Evolutionary conservation across 2,888 invertebrate species (phyloP).

Genomic region (Pristionchus maxplancki): DNA sequence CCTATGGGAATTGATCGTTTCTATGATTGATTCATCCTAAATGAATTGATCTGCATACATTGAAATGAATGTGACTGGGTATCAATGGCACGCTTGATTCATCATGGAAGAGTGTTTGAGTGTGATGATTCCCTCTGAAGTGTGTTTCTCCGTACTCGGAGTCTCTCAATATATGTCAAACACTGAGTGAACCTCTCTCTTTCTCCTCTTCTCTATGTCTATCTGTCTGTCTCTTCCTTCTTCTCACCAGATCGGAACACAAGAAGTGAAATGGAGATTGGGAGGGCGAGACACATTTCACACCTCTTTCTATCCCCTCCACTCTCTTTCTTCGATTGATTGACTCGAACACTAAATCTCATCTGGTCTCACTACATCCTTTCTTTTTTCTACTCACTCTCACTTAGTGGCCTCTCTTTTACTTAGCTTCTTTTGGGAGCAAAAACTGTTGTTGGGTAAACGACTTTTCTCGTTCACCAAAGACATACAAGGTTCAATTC

Average conservation of each 20-base stretch:
- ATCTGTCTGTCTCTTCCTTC: neutral
- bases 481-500: too few species aligned
- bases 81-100: neutral
- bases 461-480: too few species aligned
- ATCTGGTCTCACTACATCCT: constrained; percentile 4
- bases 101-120: neutral
- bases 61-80: neutral
- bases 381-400: neutral
- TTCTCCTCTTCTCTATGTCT: constrained; percentile 33
- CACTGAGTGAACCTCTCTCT: neutral
- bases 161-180: constrained; percentile 9
- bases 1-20: neutral
- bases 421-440: neutral
- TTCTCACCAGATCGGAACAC: constrained; percentile 49
- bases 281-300: constrained; percentile 27
- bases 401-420: neutral
- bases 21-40: neutral
- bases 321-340: constrained; percentile 34
- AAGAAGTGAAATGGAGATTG: constrained; percentile 49
- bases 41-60: neutral
- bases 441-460: neutral
- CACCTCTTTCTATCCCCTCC: constrained; percentile 19
- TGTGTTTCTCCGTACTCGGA: neutral
- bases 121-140: constrained; percentile 24
- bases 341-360: constrained; percentile 41